Evolutionary conservation across 2,888 invertebrate species (phyloP).

Genomic region (Scaptomyza polygonia): DNA sequence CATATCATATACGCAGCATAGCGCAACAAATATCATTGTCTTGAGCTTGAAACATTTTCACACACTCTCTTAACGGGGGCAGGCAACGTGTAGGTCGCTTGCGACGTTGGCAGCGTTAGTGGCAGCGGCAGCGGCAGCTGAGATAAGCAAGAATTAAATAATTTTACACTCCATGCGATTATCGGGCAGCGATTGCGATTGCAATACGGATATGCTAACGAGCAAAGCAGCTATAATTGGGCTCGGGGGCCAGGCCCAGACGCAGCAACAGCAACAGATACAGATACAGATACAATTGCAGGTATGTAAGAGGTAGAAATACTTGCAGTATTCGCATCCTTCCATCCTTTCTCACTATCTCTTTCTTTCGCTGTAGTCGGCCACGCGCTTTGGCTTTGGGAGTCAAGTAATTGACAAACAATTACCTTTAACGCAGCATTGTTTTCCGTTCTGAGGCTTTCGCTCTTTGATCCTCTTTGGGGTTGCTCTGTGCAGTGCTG

Average conservation of each 20-base stretch:
- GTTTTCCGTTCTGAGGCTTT: slow-evolving; percentile 54
- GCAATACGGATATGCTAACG: slow-evolving; percentile 80
- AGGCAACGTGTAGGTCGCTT: slow-evolving; percentile 2
- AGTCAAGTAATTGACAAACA: slow-evolving; percentile 83
- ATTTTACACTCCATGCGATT: slow-evolving; percentile 81
- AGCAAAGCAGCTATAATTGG: slow-evolving; percentile 73
- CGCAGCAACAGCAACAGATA: slow-evolving; percentile 4
- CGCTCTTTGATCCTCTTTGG: slow-evolving; percentile 64
- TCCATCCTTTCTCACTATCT: slow-evolving; percentile 15
- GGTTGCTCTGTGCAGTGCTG: slow-evolving; percentile 25
- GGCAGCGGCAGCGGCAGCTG: slow-evolving; percentile 49
- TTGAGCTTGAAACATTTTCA: slow-evolving; percentile 67
- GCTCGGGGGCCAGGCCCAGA: slow-evolving; percentile 39
- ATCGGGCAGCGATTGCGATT: slow-evolving; percentile 79
- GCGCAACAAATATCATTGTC: slow-evolving; percentile 71
- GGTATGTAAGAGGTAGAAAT: neutral
- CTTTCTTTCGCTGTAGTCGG: slow-evolving; percentile 9
- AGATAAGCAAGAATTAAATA: slow-evolving; percentile 79
- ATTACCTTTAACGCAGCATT: slow-evolving; percentile 83
- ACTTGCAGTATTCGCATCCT: slow-evolving; percentile 20
- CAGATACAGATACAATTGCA: slow-evolving; percentile 5
- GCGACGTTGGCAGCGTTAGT: slow-evolving; percentile 5
- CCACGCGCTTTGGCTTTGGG: slow-evolving; percentile 75
- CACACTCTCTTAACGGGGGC: slow-evolving; percentile 58
- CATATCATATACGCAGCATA: slow-evolving; percentile 18